Evolutionary conservation across 2,113 vertebrate genomes (phyloP), one percentile per base, ranked within the genome.

Genomic region (Psophia crepitans): DNA sequence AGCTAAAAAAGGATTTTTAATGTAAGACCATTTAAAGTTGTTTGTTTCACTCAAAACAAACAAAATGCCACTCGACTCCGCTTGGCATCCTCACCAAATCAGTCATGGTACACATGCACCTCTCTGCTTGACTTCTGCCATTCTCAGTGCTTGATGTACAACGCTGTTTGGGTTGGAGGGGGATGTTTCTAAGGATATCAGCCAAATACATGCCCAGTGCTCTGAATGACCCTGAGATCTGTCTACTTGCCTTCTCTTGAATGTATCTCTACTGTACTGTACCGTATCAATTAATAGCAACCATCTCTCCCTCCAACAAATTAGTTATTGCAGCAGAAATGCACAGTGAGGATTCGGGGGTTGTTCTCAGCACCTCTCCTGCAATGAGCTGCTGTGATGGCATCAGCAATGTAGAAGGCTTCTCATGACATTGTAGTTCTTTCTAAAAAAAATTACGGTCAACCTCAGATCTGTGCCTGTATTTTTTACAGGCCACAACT

Each of bases 111-210:
- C 27, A 33, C 1, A 2, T 28, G 61, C 75, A 49, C 13, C n/a
- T 63, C 41, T 49, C 39, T 73, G 66, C 58, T 76, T 76, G 69
- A 8, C 32, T 58, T 51, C 58, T 90, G 33, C 39, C 37, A 12
- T 35, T 80, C 49, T 12, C 27, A 0, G 0, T 37, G 41, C 75
- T n/a, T n/a, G 24, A 43, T 3, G 15, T 0, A 19, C 17, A 2
- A 21, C 10, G 33, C 32, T 71, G 35, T 4, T 9, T 14, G 23
- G 37, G 53, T 41, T 60, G 68, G 17, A 76, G n/a, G 23, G n/a
- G 8, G 26, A 18, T 12, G 22, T 3, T 90, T 49, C 33, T 33
- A 49, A 23, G 6, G 16, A 5, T n/a, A 18, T 8, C 26, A 61
- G 41, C 28, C 44, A 91, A 53, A 65, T 39, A 39, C 10, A 5